Percentiles rank a stretch among this genome's conserved stretches.
These are phyloP conservation scores for Adrianichthys oophorus DNA, from an alignment of 2,797 vertebrate genomes.

Conservation along the genomic window DNA sequence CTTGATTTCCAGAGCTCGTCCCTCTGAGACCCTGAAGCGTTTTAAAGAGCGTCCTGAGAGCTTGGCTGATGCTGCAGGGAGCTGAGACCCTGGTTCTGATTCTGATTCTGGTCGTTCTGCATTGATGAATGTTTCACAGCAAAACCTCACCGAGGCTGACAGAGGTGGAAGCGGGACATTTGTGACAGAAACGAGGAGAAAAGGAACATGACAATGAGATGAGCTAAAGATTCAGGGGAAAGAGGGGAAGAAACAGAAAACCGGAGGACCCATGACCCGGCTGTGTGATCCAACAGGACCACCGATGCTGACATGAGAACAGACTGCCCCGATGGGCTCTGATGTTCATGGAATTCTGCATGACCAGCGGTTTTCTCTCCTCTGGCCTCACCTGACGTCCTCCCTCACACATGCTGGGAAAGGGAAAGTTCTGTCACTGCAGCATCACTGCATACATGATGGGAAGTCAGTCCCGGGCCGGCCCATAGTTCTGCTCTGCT, in stretches of 20 bases:
- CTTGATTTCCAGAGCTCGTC: constrained; percentile 37
- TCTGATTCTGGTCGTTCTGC: constrained; percentile 66
- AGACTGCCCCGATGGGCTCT: constrained; percentile 33
- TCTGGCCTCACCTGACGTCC: constrained; percentile 23
- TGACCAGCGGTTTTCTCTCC: constrained; percentile 49
- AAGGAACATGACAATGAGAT: constrained; percentile 1
- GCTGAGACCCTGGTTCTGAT: no score
- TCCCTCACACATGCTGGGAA: no score
- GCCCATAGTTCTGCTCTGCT: constrained; percentile 38
- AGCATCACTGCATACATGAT: constrained; percentile 32
- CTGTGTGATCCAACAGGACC: constrained; percentile 25
- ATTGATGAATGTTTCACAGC: constrained; percentile 69
- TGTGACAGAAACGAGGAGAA: constrained; percentile 22
- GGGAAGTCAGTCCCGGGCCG: constrained; percentile 47
- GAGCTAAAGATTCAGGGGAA: constrained; percentile 4
- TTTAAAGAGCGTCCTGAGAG: constrained; percentile 57
- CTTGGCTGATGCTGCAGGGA: constrained; percentile 53
- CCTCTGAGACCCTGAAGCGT: constrained; percentile 51
- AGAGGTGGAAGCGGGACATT: constrained; percentile 36
- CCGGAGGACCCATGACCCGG: constrained; percentile 52
- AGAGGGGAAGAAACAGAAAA: constrained; percentile 41
- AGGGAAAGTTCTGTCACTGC: background rate
- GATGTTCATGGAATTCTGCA: constrained; percentile 19
- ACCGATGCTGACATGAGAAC: constrained; percentile 47
- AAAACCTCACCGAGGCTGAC: constrained; percentile 61